Evolutionary conservation across 2,888 invertebrate genomes (phyloP), one percentile per base, ranked within the genome.

Genomic region (Cataglyphis livida): DNA sequence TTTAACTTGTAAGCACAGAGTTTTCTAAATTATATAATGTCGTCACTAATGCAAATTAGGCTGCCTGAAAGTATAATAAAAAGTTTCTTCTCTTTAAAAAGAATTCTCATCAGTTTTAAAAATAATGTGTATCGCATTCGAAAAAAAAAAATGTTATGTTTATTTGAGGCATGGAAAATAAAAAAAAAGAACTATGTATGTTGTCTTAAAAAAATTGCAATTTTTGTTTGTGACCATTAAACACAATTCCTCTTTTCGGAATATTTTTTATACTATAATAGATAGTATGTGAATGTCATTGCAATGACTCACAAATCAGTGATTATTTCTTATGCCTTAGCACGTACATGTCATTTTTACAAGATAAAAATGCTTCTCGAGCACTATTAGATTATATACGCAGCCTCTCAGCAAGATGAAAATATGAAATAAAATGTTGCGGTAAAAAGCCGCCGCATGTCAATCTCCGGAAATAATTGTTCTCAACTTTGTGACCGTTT

Each of bases 311-410:
- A 32, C 57, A 32, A 32, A n/a, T 66, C 38, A 78, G 41, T 41
- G n/a, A n/a, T 10, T 76, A 54, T 57, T 78, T 71, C 44, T 21
- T 78, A 71, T 44, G 70, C 71, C 10, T 38, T 44, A 44, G 71
- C 78, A 70, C 78, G 78, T 78, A 44, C 6, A 5, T 4, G 28
- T 25, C n/a, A 1, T 15, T 78, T 70, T 62, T 68, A 57, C 32
- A 41, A 70, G 71, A 44, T 71, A 78, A 71, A 70, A 65, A 10
- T 71, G 6, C 32, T 68, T 76, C 21, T 76, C 21, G 0, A 38
- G 35, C 3, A 51, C 2, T 38, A 25, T 61, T 44, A 28, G 4
- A 44, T 38, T 35, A 74, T 51, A 25, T 64, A 75, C 1, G 51
- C 35, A 38, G 68, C 51, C 28, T 66, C 3, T 2, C 32, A 32